Evolutionary conservation across 2,888 invertebrate species (phyloP), one percentile per base, ranked within the genome.

Genomic region (Herminia tarsipennalis): DNA sequence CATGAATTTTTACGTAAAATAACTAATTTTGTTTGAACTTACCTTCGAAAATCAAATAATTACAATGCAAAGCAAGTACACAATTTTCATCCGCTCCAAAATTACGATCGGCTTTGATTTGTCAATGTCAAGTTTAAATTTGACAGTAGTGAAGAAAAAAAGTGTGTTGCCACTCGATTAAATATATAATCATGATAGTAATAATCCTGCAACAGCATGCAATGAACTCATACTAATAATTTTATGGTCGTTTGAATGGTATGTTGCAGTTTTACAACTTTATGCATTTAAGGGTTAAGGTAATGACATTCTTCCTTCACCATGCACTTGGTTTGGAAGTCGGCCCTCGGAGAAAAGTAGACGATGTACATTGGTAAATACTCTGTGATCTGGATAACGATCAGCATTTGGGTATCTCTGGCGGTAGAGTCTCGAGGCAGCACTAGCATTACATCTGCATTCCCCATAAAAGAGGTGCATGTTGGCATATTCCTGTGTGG

Each of bases 1-100:
- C 56, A 64, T 64, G 56, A 60, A 64, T 64, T 64, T 58, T 56
- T 57, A 59, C 56, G n/a, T n/a, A n/a, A n/a, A n/a, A n/a, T n/a
- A n/a, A n/a, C n/a, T n/a, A n/a, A n/a, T n/a, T n/a, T n/a, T n/a
- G n/a, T n/a, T n/a, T n/a, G n/a, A n/a, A n/a, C n/a, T n/a, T n/a
- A n/a, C n/a, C n/a, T n/a, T n/a, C n/a, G n/a, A n/a, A n/a, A n/a
- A n/a, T n/a, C n/a, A n/a, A n/a, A n/a, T n/a, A n/a, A n/a, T n/a
- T n/a, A n/a, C n/a, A n/a, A n/a, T n/a, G n/a, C n/a, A n/a, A n/a
- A n/a, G n/a, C n/a, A n/a, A n/a, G n/a, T n/a, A n/a, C n/a, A n/a
- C n/a, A n/a, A n/a, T n/a, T n/a, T n/a, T n/a, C n/a, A n/a, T n/a
- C n/a, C n/a, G n/a, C n/a, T n/a, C n/a, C n/a, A n/a, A n/a, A n/a